Percentiles rank a stretch among this genome's conserved stretches.
phyloP scores from a whole-genome alignment of 2,888 invertebrate species.

The Microchrysa polita region DNA sequence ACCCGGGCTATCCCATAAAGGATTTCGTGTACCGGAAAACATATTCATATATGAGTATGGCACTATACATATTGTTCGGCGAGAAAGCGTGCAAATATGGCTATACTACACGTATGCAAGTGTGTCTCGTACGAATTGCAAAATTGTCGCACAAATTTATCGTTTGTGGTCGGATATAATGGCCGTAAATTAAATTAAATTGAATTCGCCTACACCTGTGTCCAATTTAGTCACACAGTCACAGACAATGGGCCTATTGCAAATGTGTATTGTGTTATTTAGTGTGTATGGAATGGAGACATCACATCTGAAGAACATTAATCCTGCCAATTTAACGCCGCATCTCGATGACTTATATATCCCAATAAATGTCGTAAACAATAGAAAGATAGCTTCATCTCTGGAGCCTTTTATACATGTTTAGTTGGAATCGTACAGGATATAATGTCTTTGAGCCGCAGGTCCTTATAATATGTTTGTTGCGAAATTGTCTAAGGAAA shows the following conservation, averaged over 20 bases:
- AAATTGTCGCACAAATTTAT: constrained; percentile 49
- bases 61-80: too few relatives aligned
- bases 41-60: constrained; percentile 48
- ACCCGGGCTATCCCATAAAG: constrained; percentile 42
- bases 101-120: too few relatives aligned
- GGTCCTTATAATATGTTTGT: too few relatives aligned
- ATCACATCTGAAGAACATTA: constrained; percentile 21
- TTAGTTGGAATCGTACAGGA: too few relatives aligned
- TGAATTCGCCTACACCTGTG: constrained; percentile 49
- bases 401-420: background rate
- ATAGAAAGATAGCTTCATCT: constrained; percentile 25
- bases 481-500: background rate
- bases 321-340: constrained; percentile 27
- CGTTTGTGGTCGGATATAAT: constrained; percentile 49
- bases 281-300: too few relatives aligned
- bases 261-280: constrained; percentile 26
- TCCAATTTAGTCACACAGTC: constrained; percentile 28
- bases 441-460: too few relatives aligned
- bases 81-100: too few relatives aligned
- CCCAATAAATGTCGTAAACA: constrained; percentile 33
- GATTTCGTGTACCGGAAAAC: constrained; percentile 47
- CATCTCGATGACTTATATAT: constrained; percentile 16
- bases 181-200: constrained; percentile 50
- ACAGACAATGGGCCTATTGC: background rate
- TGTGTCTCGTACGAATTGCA: constrained; percentile 48